Percentiles rank a stretch among this genome's conserved stretches.
Conservation (phyloP, 2,797 vertebrate species). For the Cuculus canorus region DNA sequence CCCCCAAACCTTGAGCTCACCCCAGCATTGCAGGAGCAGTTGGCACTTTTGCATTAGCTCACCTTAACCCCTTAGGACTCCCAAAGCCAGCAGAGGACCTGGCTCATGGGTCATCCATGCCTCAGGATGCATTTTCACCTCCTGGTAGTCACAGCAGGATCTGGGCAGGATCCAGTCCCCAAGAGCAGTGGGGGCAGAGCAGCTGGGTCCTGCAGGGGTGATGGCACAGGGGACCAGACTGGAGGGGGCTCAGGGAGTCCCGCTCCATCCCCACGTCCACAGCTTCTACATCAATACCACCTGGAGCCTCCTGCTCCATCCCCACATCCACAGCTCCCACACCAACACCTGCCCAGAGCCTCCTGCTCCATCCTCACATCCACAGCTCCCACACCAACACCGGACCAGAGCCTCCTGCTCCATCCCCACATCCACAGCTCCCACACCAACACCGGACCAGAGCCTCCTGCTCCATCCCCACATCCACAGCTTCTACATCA, state of each 20-base stretch:
- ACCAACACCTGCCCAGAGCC: fast-evolving
- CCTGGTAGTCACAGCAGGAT: background rate
- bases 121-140: background rate
- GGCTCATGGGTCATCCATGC: background rate
- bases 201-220: fast-evolving
- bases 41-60: background rate
- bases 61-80: too few species aligned
- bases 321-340: background rate
- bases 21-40: fast-evolving
- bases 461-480: background rate
- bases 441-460: fast-evolving
- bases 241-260: background rate
- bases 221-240: background rate
- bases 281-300: too few species aligned
- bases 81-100: fast-evolving
- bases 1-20: fast-evolving
- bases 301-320: too few species aligned
- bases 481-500: too few species aligned
- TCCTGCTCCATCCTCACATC: background rate
- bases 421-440: background rate
- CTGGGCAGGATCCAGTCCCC: background rate
- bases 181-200: background rate
- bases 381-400: too few species aligned
- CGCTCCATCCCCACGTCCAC: background rate
- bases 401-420: too few species aligned